Percentiles rank a stretch among this genome's conserved stretches.
Evolutionary conservation across 2,888 invertebrate species (phyloP).

Genomic region (Hedychridium roseum): DNA sequence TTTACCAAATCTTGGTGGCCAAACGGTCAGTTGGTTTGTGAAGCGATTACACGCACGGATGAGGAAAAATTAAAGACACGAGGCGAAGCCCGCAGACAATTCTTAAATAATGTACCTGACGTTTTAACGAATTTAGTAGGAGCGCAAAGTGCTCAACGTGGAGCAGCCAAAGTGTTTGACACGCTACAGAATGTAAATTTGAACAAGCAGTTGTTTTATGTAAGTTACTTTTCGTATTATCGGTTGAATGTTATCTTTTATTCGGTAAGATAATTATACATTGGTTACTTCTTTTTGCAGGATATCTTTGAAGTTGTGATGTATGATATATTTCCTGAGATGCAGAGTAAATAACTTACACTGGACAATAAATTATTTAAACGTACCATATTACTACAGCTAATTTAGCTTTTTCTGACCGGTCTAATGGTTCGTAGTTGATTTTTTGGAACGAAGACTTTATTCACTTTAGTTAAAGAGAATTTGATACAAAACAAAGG

Average conservation of each 20-base stretch:
- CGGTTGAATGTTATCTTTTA: not conserved
- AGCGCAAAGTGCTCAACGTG: constrained; percentile 82
- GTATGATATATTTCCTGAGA: constrained; percentile 67
- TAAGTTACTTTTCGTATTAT: constrained; percentile 65
- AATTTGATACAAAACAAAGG: no score
- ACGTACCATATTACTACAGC: no score
- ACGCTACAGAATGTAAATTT: constrained; percentile 84
- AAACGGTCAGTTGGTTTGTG: constrained; percentile 77
- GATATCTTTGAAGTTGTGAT: constrained; percentile 66
- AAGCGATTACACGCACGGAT: constrained; percentile 66
- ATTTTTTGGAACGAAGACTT: no score
- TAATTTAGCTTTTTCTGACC: no score
- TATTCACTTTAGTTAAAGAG: no score
- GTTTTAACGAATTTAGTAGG: constrained; percentile 86
- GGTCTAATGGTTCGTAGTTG: no score
- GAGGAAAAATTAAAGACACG: constrained; percentile 75
- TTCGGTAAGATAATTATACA: not conserved
- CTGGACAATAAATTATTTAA: constrained; percentile 1
- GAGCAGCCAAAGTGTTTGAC: constrained; percentile 86
- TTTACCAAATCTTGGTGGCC: constrained; percentile 92
- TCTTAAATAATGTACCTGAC: constrained; percentile 79
- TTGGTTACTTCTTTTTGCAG: constrained; percentile 55
- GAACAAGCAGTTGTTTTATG: constrained; percentile 92
- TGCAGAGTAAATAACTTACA: constrained; percentile 44
- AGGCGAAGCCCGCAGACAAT: constrained; percentile 73